Evolutionary conservation across 2,797 vertebrate species (phyloP).

Genomic region (Rhynchotus rufescens): DNA sequence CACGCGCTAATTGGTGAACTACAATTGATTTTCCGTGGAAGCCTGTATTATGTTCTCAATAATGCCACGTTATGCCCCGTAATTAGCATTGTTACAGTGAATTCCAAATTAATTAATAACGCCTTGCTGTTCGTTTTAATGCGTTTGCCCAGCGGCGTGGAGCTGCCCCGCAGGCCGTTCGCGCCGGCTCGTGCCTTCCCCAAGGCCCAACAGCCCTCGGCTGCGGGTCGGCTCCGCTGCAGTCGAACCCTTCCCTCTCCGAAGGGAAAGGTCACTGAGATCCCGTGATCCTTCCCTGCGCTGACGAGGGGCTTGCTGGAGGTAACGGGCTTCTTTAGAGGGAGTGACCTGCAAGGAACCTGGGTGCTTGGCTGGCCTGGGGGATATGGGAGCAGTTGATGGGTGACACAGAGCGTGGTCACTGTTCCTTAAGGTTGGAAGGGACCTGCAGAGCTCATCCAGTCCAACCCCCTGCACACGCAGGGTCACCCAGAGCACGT

Average conservation of each 20-base stretch:
- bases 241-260: not conserved
- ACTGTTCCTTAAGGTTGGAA: no score
- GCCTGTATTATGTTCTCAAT: not conserved
- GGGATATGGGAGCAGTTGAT: not conserved
- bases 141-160: not conserved
- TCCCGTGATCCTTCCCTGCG: not conserved
- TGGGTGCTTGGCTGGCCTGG: not conserved
- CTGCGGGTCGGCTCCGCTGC: not conserved
- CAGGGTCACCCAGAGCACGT: no score
- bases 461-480: no score
- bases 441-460: no score
- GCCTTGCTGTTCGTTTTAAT: slow-evolving; percentile 24
- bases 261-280: not conserved
- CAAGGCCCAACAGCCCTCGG: not conserved
- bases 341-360: not conserved
- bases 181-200: not conserved
- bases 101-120: slow-evolving; percentile 56
- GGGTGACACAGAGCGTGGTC: not conserved
- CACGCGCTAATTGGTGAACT: slow-evolving; percentile 39
- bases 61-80: slow-evolving; percentile 1
- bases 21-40: slow-evolving; percentile 42
- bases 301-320: not conserved
- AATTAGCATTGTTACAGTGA: slow-evolving; percentile 44
- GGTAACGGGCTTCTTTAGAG: not conserved
- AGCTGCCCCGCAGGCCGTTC: not conserved